A percentile compares a stretch with the other conserved stretches of the same genome.
phyloP scores from a whole-genome alignment of 2,888 invertebrate species.

The Campoplex capitator region DNA sequence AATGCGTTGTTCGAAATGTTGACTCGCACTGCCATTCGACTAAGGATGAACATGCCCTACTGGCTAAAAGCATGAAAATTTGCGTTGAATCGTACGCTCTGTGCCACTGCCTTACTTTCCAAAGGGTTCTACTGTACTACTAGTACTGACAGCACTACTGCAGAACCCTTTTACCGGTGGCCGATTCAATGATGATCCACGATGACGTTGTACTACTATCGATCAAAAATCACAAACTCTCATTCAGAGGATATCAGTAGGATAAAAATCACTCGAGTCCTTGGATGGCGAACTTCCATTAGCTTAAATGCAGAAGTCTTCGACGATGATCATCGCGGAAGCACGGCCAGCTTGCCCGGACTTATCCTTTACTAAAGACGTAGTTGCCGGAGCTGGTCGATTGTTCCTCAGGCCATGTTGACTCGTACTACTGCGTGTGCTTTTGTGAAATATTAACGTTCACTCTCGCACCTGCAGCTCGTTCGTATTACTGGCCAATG shows the following conservation, averaged over 20 bases:
- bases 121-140: background rate
- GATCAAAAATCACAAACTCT: no score
- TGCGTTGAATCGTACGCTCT: background rate
- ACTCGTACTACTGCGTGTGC: background rate
- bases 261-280: no score
- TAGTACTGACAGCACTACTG: background rate
- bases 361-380: background rate
- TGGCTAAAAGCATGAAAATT: conserved; percentile 3
- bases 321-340: background rate
- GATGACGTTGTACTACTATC: conserved; percentile 17
- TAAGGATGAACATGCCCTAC: conserved; percentile 6
- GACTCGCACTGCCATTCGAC: conserved; percentile 6
- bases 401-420: background rate
- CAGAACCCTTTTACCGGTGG: background rate
- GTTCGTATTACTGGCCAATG: background rate
- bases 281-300: background rate
- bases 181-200: background rate
- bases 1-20: conserved; percentile 28
- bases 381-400: background rate
- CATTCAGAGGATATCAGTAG: no score
- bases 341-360: background rate
- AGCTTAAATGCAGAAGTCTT: no score
- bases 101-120: background rate
- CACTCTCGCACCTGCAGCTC: background rate
- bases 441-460: background rate